A percentile compares a stretch with the other conserved stretches of the same genome.
These are phyloP conservation scores for Phalacrocorax aristotelis DNA, from an alignment of 2,113 vertebrate species.

Conservation along the genomic window DNA sequence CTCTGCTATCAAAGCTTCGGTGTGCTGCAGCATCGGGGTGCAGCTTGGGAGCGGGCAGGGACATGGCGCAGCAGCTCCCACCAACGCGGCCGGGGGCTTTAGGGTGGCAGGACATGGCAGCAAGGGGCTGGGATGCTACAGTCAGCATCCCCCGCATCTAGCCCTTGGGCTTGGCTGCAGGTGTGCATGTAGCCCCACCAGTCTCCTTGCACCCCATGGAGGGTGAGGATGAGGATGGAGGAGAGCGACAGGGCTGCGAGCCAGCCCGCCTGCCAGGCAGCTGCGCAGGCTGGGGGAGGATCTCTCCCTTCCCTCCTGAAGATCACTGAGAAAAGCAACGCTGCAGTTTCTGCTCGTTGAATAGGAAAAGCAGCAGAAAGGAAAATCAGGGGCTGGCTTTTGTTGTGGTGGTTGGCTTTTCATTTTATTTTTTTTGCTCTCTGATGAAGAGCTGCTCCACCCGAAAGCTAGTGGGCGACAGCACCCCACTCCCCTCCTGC, in stretches of 20 bases:
- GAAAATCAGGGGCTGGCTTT: neutral
- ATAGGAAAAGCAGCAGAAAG: neutral
- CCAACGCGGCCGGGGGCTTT: accelerated
- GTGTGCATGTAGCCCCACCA: neutral
- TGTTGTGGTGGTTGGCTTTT: neutral
- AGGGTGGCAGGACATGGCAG: neutral
- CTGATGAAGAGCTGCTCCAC: neutral
- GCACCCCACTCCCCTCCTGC: neutral
- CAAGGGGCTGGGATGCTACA: neutral
- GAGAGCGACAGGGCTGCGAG: neutral
- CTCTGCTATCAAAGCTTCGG: neutral
- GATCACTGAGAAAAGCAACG: neutral
- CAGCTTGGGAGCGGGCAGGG: neutral
- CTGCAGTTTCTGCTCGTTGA: neutral
- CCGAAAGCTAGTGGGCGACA: neutral
- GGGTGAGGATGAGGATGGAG: neutral
- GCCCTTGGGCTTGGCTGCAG: neutral
- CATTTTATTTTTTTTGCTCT: neutral
- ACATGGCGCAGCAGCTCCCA: neutral
- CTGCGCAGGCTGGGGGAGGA: neutral
- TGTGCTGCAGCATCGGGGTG: neutral
- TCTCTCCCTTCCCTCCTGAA: neutral
- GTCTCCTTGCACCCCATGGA: neutral
- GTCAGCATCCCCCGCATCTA: neutral
- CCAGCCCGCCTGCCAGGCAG: neutral